A percentile compares a stretch with the other conserved stretches of the same genome.
These are phyloP conservation scores for Sebastes umbrosus DNA, from an alignment of 2,797 vertebrate genomes.

Conservation along the genomic window DNA sequence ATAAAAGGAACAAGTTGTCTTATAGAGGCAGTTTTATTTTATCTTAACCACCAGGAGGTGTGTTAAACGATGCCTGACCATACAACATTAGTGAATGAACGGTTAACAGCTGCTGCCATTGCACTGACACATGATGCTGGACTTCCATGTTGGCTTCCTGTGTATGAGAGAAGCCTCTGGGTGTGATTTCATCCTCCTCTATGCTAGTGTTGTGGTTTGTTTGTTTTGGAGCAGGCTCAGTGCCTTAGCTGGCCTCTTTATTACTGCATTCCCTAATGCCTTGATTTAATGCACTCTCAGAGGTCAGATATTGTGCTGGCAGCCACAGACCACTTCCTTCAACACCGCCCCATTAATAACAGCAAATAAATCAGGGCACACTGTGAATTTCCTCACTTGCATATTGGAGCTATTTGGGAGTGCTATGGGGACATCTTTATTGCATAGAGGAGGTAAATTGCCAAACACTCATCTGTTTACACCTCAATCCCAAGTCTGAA, in stretches of 20 bases:
- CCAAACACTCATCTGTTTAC: slow-evolving; percentile 56
- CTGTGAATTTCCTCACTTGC: slow-evolving; percentile 67
- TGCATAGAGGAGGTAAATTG: slow-evolving; percentile 56
- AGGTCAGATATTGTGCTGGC: slow-evolving; percentile 80
- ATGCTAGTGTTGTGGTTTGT: slow-evolving; percentile 53
- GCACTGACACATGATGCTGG: neutral
- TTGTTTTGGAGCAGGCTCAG: slow-evolving; percentile 71
- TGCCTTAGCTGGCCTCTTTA: slow-evolving; percentile 72
- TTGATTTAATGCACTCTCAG: slow-evolving; percentile 81
- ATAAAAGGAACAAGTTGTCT: neutral
- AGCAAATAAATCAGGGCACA: slow-evolving; percentile 76
- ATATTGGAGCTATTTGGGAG: slow-evolving; percentile 64
- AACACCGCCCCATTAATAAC: slow-evolving; percentile 76
- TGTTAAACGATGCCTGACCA: neutral
- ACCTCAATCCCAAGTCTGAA: slow-evolving; percentile 47
- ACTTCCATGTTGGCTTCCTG: neutral
- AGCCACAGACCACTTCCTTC: slow-evolving; percentile 75
- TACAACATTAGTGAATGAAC: neutral
- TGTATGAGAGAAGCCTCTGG: slow-evolving; percentile 20
- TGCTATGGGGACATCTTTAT: slow-evolving; percentile 69
- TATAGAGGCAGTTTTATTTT: neutral
- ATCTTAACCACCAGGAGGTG: neutral
- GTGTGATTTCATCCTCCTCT: slow-evolving; percentile 44
- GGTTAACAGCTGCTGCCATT: neutral
- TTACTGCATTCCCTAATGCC: slow-evolving; percentile 74